Evolutionary conservation across 1,140 invertebrate species (phyloP).

Genomic region (Aphis craccivora): DNA sequence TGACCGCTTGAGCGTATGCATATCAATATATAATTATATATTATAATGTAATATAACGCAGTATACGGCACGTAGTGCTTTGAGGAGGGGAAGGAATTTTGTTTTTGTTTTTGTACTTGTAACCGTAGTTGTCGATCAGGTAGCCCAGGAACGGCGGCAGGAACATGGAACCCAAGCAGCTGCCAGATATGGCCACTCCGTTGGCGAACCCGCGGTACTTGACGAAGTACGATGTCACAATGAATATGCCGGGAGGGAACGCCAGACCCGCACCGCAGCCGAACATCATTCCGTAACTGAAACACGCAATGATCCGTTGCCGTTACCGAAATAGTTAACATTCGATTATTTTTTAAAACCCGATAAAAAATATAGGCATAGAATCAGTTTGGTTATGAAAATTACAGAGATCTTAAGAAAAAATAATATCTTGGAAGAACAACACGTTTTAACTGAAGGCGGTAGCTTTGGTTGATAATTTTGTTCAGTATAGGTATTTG

Average conservation of each 20-base stretch:
- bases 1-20: constrained; percentile 54
- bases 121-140: constrained; percentile 77
- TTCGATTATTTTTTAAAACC: not conserved
- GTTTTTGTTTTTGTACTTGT: constrained; percentile 68
- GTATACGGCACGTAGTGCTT: not conserved
- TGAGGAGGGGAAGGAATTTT: not conserved
- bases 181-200: constrained; percentile 88
- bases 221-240: constrained; percentile 88
- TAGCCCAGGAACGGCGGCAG: constrained; percentile 77
- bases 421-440: not conserved
- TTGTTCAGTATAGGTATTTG: not conserved
- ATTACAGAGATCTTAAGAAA: not conserved
- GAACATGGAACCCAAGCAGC: constrained; percentile 81
- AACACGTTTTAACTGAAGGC: not conserved
- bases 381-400: not conserved
- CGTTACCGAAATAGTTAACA: not conserved
- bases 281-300: constrained; percentile 81
- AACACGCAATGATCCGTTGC: constrained; percentile 61
- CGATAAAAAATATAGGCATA: not conserved
- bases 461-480: not conserved
- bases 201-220: constrained; percentile 82
- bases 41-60: not conserved
- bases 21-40: not conserved
- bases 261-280: constrained; percentile 81
- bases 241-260: constrained; percentile 89